Percentiles rank a stretch among this genome's conserved stretches.
phyloP scores from a whole-genome alignment of 2,888 invertebrate species.

The Mythimna ferrago region DNA sequence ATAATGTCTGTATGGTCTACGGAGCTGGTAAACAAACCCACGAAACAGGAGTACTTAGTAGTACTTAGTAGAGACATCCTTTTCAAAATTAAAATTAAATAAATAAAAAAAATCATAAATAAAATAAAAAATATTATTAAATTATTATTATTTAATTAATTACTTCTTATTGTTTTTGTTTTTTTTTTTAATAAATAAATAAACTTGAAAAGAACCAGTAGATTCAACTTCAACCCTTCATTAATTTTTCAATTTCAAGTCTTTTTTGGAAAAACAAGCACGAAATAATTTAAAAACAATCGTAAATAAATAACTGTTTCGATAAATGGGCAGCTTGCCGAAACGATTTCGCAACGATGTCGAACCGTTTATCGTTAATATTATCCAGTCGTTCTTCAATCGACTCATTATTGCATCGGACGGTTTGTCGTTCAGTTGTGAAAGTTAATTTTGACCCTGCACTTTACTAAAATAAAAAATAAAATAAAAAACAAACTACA shows the following conservation, averaged over 20 bases:
- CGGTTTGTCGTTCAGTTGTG: slow-evolving; percentile 14
- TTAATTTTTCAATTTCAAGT: not conserved
- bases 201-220: too few relatives aligned
- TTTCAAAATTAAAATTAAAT: too few relatives aligned
- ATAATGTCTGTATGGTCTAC: too few relatives aligned
- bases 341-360: slow-evolving; percentile 3
- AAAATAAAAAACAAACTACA: not conserved
- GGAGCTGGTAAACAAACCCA: too few relatives aligned
- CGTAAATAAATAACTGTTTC: not conserved
- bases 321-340: not conserved
- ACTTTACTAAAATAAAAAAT: not conserved
- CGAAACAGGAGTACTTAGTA: too few relatives aligned
- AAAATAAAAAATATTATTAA: too few relatives aligned
- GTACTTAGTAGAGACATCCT: too few relatives aligned
- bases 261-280: not conserved
- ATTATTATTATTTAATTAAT: too few relatives aligned
- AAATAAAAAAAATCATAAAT: too few relatives aligned
- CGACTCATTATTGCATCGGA: slow-evolving; percentile 16
- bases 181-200: too few relatives aligned
- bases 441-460: not conserved
- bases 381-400: slow-evolving; percentile 3
- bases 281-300: not conserved
- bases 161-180: too few relatives aligned
- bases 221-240: too few relatives aligned
- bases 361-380: slow-evolving; percentile 13